phyloP scores from a whole-genome alignment of 2,797 vertebrate species.

The Brachymystax lenok region DNA sequence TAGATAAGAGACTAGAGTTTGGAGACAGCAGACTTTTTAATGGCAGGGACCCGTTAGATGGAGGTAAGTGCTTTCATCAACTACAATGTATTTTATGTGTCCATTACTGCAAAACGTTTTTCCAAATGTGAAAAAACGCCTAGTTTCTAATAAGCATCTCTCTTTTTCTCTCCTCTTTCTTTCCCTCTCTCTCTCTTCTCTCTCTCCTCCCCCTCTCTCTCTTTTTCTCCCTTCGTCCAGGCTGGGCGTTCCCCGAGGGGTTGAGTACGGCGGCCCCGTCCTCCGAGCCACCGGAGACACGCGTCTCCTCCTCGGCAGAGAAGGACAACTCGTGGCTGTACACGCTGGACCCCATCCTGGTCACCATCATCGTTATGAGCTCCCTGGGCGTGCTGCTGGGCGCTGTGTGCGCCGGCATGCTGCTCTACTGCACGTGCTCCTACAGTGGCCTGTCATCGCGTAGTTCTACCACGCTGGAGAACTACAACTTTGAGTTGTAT shows the following conservation, averaged over 20 bases:
- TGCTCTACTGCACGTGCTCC: conserved; percentile 96
- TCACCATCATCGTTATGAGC: conserved; percentile 99
- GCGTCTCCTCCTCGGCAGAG: conserved; percentile 76
- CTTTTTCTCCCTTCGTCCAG: conserved; percentile 58
- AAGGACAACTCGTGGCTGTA: conserved; percentile 94
- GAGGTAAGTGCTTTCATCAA: conserved; percentile 58
- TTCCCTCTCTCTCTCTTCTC: not conserved
- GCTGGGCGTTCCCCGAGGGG: conserved; percentile 75
- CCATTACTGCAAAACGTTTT: not conserved
- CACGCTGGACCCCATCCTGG: conserved; percentile 94
- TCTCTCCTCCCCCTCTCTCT: not conserved
- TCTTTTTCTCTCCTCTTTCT: conserved; percentile 13
- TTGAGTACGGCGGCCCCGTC: conserved; percentile 82
- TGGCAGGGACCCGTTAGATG: conserved; percentile 55
- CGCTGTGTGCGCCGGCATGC: conserved; percentile 89
- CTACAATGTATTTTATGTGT: not conserved
- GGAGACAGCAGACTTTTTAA: conserved; percentile 71
- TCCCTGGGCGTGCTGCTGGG: conserved; percentile 92
- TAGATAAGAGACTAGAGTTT: conserved; percentile 67
- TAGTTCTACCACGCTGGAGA: conserved; percentile 95
- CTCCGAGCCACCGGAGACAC: conserved; percentile 80
- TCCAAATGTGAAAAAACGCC: not conserved
- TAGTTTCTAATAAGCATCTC: not conserved
- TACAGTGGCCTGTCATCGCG: conserved; percentile 91
- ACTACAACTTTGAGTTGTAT: conserved; percentile 98